phyloP scores from a whole-genome alignment of 2,797 vertebrate genomes.

The Brotula barbata region DNA sequence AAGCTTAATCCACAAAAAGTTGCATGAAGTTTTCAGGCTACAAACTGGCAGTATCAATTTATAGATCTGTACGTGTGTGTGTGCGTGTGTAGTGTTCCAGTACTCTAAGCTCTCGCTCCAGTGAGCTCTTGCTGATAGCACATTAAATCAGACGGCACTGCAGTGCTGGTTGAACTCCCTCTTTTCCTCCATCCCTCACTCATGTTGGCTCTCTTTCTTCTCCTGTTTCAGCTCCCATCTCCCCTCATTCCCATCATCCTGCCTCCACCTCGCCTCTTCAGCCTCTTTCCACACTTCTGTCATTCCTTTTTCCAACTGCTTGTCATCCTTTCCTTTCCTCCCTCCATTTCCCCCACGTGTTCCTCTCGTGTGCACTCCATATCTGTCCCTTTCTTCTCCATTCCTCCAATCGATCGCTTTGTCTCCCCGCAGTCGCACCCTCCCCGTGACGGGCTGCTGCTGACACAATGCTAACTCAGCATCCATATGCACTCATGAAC shows the following conservation, averaged over 20 bases:
- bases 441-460: slow-evolving; percentile 56
- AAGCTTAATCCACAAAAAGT: no score
- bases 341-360: background rate
- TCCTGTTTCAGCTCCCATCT: slow-evolving; percentile 14
- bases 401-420: slow-evolving; percentile 18
- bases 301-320: slow-evolving; percentile 3
- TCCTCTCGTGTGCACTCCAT: background rate
- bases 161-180: slow-evolving; percentile 57
- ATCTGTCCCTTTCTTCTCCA: slow-evolving; percentile 1
- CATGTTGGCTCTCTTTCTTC: slow-evolving; percentile 1
- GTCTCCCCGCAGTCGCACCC: slow-evolving; percentile 52
- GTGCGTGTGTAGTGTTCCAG: slow-evolving; percentile 44
- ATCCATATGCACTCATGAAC: slow-evolving; percentile 25
- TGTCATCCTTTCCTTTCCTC: slow-evolving; percentile 1
- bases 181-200: slow-evolving; percentile 32
- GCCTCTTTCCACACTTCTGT: slow-evolving; percentile 21
- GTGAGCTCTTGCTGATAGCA: slow-evolving; percentile 62
- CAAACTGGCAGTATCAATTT: slow-evolving; percentile 14
- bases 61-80: slow-evolving; percentile 20
- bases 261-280: slow-evolving; percentile 10
- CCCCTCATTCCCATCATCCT: slow-evolving; percentile 30
- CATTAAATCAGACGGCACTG: slow-evolving; percentile 74
- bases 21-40: no score
- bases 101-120: slow-evolving; percentile 64
- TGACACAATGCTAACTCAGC: slow-evolving; percentile 75